phyloP scores from a whole-genome alignment of 2,888 invertebrate genomes.

The Idaea biselata region DNA sequence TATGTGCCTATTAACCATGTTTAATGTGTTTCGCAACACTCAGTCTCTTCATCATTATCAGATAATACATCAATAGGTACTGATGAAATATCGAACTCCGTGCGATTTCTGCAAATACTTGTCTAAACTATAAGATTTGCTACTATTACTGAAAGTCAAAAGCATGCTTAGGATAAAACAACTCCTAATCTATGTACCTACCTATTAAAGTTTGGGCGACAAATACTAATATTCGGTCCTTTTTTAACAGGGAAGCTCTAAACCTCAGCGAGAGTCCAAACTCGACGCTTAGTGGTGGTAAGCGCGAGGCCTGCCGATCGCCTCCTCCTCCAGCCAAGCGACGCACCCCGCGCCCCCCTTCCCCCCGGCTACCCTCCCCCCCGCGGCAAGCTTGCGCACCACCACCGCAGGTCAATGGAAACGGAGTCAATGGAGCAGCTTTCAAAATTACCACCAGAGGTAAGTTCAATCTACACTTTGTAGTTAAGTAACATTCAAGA shows the following conservation, averaged over 20 bases:
- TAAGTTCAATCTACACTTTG: conserved; percentile 27
- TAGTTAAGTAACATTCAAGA: no score
- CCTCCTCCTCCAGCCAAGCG: conserved; percentile 84
- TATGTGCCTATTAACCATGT: no score
- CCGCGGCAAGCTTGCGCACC: conserved; percentile 33
- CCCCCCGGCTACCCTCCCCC: conserved; percentile 49
- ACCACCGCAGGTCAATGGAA: conserved; percentile 30
- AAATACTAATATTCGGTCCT: conserved; percentile 9
- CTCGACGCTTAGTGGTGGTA: conserved; percentile 61
- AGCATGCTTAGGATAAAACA: no score
- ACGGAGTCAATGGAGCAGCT: conserved; percentile 81
- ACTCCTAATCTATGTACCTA: no score
- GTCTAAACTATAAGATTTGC: no score
- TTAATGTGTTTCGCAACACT: no score
- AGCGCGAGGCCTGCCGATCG: conserved; percentile 70
- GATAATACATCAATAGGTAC: no score
- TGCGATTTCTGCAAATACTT: no score
- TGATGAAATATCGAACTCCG: no score
- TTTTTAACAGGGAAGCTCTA: conserved; percentile 86
- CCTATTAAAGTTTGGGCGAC: background rate
- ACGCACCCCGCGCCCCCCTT: conserved; percentile 60
- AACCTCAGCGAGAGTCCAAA: conserved; percentile 86
- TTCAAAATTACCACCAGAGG: conserved; percentile 95
- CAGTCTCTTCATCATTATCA: no score
- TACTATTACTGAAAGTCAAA: no score